These are phyloP conservation scores for Orgyia antiqua DNA, from an alignment of 2,888 invertebrate genomes.

Conservation along the genomic window DNA sequence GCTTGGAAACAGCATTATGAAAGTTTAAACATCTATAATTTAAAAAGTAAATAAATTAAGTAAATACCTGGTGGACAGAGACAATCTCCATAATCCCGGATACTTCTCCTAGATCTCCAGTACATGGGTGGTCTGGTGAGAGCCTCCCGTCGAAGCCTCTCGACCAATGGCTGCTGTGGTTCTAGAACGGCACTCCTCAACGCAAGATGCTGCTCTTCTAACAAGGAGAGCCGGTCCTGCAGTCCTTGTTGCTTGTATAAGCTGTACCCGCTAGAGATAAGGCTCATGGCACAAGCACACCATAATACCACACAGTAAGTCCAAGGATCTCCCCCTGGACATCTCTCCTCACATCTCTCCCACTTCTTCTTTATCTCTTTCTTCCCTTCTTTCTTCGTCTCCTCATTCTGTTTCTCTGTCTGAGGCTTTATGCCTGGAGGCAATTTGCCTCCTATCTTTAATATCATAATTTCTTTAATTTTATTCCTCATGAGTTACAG, in stretches of 20 bases:
- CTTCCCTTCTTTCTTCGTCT: slow-evolving; percentile 42
- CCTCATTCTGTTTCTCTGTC: slow-evolving; percentile 29
- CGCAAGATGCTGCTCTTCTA: slow-evolving; percentile 77
- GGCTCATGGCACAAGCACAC: slow-evolving; percentile 82
- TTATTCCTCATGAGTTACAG: slow-evolving; percentile 34
- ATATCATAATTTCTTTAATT: slow-evolving; percentile 49
- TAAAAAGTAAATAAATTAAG: too few relatives aligned
- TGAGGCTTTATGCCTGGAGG: slow-evolving; percentile 47
- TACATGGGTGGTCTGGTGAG: slow-evolving; percentile 49
- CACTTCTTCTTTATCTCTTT: slow-evolving; percentile 48
- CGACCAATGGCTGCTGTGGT: slow-evolving; percentile 73
- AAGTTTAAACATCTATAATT: too few relatives aligned
- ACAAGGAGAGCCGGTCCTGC: slow-evolving; percentile 65
- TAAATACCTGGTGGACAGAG: slow-evolving; percentile 86
- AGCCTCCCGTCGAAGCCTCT: slow-evolving; percentile 75
- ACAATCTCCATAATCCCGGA: slow-evolving; percentile 81
- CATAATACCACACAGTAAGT: slow-evolving; percentile 75
- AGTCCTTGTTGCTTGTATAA: slow-evolving; percentile 77
- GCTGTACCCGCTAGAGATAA: slow-evolving; percentile 79
- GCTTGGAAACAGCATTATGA: too few relatives aligned
- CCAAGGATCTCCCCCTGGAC: slow-evolving; percentile 63
- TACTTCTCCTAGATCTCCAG: slow-evolving; percentile 63
- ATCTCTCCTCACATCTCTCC: slow-evolving; percentile 56
- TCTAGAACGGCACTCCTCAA: slow-evolving; percentile 72
- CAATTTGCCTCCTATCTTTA: slow-evolving; percentile 63